phyloP scores from a whole-genome alignment of 2,888 invertebrate genomes.

The Spilosoma lubricipeda region DNA sequence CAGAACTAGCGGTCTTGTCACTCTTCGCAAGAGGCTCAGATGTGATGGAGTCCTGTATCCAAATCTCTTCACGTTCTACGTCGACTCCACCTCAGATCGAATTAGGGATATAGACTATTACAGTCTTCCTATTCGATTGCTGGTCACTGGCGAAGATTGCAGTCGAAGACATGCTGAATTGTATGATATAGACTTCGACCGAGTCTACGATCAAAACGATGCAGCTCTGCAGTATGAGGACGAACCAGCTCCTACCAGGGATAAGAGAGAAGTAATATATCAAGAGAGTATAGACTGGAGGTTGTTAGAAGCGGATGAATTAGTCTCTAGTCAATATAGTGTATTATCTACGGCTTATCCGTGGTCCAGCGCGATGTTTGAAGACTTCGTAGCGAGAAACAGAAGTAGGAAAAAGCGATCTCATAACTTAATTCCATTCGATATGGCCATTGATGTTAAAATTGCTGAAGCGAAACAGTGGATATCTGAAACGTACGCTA shows the following conservation, averaged over 20 bases:
- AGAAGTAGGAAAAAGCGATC: constrained; percentile 84
- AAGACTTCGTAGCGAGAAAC: constrained; percentile 83
- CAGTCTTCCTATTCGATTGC: constrained; percentile 91
- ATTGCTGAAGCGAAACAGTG: constrained; percentile 93
- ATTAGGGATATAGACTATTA: constrained; percentile 93
- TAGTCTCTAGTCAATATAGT: constrained; percentile 81
- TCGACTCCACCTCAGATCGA: constrained; percentile 93
- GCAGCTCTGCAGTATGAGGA: constrained; percentile 79
- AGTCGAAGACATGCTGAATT: constrained; percentile 88
- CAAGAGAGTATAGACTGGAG: constrained; percentile 80
- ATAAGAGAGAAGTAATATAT: constrained; percentile 72
- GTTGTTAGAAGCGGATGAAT: constrained; percentile 77
- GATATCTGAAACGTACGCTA: constrained; percentile 95
- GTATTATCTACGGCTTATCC: constrained; percentile 83
- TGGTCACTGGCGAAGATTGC: constrained; percentile 91
- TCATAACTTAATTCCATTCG: constrained; percentile 77
- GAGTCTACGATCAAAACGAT: constrained; percentile 85
- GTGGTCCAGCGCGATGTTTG: constrained; percentile 83
- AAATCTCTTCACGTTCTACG: constrained; percentile 93
- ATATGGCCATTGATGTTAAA: constrained; percentile 88
- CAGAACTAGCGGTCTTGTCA: constrained; percentile 90
- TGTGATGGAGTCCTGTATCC: constrained; percentile 94
- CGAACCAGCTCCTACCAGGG: constrained; percentile 71
- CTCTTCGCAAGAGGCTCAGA: constrained; percentile 89
- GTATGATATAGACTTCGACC: constrained; percentile 86